Base-by-base conservation (phyloP, 35 echinoderm and acorn worm species). In the Anneissia japonica region DNA sequence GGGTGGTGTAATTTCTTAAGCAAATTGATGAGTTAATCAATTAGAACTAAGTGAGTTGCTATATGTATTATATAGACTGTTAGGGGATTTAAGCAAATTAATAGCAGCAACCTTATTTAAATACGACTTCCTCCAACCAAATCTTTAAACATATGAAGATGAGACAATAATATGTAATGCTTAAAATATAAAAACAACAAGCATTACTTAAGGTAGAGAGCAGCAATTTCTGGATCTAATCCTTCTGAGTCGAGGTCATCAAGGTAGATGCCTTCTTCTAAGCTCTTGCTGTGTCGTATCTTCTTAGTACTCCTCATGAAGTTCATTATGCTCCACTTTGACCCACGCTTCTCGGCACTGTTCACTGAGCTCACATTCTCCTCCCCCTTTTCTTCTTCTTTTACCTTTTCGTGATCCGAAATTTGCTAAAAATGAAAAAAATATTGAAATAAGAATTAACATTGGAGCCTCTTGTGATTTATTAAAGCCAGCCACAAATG, bases 191-290 rank as follows among this genome's bases (percentile, higher is more conserved):
- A 43, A 43, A 43, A 43, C 4, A 43, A 43, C 40, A 43, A 6
- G 40, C 14, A 4, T 6, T 64, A 64, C 51, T 36, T 35, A 10
- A 81, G 38, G 82, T 99, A 99, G 46, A 99, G 35, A 9, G 95
- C 94, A 76, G 93, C 93, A 34, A 98, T 92, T 64, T 98, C 95
- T 3, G 94, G 95, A 46, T 98, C 95, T 17, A 98, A 75, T 56
- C 82, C 91, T n/a, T 98, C 95, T 0, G 89, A 93, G 13, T 92
- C 89, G 23, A 98, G 73, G 38, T 98, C 95, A 43, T 98, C 92
- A 7, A 98, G 86, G 75, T 99, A 99, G 84, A 99, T 99, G 0
- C 95, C 95, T 36, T 81, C 81, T 36, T 95, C 87, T 35, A 51
- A 82, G 0, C 73, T 89, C 73, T 93, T 84, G 51, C 76, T 87